These are phyloP conservation scores for Gnathonemus longibarbis DNA, from an alignment of 2,113 vertebrate genomes.

Conservation along the genomic window DNA sequence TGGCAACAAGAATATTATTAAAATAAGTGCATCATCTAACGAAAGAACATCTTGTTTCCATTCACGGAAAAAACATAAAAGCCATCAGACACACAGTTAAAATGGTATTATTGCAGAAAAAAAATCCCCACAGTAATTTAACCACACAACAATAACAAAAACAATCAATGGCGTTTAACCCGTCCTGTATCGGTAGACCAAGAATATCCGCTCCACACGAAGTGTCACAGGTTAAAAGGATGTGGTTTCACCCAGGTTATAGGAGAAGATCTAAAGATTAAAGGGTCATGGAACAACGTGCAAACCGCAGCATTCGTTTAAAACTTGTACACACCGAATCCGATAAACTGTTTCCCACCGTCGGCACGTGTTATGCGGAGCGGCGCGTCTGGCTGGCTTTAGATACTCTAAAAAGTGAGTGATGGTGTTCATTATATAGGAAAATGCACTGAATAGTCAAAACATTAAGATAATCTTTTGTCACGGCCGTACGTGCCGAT, in stretches of 20 bases:
- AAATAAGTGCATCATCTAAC: neutral
- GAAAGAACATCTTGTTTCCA: neutral
- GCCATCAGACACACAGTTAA: neutral
- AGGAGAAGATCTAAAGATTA: constrained; percentile 10
- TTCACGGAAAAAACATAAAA: neutral
- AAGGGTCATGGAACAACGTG: neutral
- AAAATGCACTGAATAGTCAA: neutral
- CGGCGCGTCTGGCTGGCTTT: neutral
- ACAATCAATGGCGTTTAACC: constrained; percentile 20
- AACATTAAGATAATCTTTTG: neutral
- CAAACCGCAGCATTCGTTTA: neutral
- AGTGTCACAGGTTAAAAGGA: constrained; percentile 5
- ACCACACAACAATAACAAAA: neutral
- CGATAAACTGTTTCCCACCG: neutral
- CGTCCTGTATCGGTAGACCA: constrained; percentile 22
- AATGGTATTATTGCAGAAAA: neutral
- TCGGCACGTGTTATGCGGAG: neutral
- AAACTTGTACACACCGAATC: neutral
- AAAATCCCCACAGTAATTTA: neutral
- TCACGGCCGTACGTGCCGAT: neutral
- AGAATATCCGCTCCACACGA: constrained; percentile 15
- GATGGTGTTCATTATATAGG: neutral
- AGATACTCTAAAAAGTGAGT: neutral
- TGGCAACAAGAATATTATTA: neutral
- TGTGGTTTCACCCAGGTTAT: constrained; percentile 20